Percentiles rank a stretch among this genome's conserved stretches.
Evolutionary conservation across 2,113 vertebrate species (phyloP).

Genomic region (Agapornis roseicollis): DNA sequence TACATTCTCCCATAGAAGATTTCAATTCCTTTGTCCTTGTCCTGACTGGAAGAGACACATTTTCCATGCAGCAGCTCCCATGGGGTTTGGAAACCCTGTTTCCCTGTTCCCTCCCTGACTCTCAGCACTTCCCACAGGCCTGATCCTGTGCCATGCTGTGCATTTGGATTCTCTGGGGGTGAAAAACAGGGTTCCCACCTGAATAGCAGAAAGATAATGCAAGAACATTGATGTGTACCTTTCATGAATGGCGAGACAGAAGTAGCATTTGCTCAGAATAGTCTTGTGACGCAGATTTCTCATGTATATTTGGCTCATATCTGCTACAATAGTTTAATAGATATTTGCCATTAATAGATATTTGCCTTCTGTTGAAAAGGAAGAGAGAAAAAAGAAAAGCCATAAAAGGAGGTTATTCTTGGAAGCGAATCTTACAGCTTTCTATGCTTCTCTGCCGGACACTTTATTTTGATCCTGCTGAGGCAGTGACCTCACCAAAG

Average conservation of each 20-base stretch:
- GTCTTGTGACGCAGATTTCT: background rate
- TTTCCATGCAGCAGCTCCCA: background rate
- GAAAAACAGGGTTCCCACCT: background rate
- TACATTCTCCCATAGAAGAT: background rate
- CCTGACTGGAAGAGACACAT: background rate
- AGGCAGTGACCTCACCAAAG: background rate
- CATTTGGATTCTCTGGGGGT: background rate
- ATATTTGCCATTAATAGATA: background rate
- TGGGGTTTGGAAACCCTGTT: background rate
- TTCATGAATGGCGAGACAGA: background rate
- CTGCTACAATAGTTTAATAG: background rate
- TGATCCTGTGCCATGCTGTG: background rate
- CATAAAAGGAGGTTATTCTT: background rate
- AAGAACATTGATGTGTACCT: background rate
- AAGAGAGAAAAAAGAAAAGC: background rate
- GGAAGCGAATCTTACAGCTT: background rate
- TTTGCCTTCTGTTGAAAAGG: background rate
- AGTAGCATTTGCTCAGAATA: background rate
- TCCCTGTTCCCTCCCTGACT: background rate
- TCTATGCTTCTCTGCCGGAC: fast-evolving
- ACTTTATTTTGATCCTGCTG: background rate
- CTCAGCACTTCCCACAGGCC: fast-evolving
- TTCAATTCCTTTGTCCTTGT: background rate
- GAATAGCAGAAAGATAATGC: background rate
- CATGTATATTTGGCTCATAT: background rate